Percentiles rank a stretch among this genome's conserved stretches.
Evolutionary conservation across 2,113 vertebrate species (phyloP).

Genomic region (Bos indicus): DNA sequence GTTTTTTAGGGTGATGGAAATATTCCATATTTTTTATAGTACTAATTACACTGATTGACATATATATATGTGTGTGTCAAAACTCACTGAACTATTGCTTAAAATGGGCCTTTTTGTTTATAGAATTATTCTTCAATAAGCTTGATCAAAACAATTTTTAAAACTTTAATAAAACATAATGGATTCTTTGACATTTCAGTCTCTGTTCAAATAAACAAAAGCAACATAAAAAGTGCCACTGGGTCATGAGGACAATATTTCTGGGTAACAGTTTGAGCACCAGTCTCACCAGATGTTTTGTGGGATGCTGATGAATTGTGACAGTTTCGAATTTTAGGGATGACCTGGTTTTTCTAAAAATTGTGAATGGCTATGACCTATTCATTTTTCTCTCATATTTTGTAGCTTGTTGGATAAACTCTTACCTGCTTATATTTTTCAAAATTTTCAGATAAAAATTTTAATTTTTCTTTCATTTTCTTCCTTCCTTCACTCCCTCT

Average conservation of each 20-base stretch:
- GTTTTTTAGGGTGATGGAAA: neutral
- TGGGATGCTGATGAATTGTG: neutral
- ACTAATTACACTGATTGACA: neutral
- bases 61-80: neutral
- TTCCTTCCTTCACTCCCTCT: neutral
- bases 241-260: neutral
- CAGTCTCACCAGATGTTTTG: neutral
- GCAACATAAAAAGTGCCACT: neutral
- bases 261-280: neutral
- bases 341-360: neutral
- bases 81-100: neutral
- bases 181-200: neutral
- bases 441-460: neutral
- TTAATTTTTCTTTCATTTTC: neutral
- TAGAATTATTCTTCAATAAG: neutral
- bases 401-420: neutral
- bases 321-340: neutral
- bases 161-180: neutral
- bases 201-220: neutral
- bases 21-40: neutral
- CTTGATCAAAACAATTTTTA: neutral
- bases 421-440: neutral
- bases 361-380: neutral
- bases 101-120: constrained; percentile 2
- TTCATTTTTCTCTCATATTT: neutral